Conservation (phyloP, 2,113 vertebrate genomes). For the Elephantulus edwardii region DNA sequence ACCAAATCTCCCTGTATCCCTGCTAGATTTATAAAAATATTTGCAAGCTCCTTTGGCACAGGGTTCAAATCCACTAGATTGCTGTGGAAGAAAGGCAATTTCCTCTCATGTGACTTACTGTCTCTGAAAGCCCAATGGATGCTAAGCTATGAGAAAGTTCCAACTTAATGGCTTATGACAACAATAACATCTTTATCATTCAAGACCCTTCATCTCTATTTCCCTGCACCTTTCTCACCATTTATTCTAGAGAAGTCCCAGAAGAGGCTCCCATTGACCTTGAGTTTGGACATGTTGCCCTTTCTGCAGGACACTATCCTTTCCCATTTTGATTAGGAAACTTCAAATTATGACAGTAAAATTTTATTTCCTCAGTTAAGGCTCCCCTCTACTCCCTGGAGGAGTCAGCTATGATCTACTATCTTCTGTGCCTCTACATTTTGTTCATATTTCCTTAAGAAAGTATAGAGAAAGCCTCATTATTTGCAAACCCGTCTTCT, state of each 20-base stretch:
- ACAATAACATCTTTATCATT: neutral
- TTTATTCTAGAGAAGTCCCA: neutral
- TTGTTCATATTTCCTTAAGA: neutral
- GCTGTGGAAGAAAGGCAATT: too few species aligned
- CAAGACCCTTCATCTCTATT: neutral
- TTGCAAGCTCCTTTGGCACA: too few species aligned
- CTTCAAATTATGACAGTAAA: neutral
- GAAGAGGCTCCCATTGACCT: neutral
- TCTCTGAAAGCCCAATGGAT: too few species aligned
- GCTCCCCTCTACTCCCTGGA: neutral
- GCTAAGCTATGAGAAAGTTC: too few species aligned
- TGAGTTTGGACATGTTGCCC: accelerated
- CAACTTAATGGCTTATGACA: too few species aligned
- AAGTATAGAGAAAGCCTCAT: neutral
- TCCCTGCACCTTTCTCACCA: neutral
- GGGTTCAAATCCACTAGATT: too few species aligned
- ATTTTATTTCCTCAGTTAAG: neutral
- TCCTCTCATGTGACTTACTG: too few species aligned
- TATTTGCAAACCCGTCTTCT: neutral
- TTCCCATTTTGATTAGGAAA: neutral
- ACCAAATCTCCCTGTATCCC: too few species aligned
- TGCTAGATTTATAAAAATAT: neutral
- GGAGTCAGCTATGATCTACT: neutral
- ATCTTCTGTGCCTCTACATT: too few species aligned
- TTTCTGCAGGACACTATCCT: neutral